Evolutionary conservation across 2,888 invertebrate genomes (phyloP).

Genomic region (Pyrochroa serraticornis): DNA sequence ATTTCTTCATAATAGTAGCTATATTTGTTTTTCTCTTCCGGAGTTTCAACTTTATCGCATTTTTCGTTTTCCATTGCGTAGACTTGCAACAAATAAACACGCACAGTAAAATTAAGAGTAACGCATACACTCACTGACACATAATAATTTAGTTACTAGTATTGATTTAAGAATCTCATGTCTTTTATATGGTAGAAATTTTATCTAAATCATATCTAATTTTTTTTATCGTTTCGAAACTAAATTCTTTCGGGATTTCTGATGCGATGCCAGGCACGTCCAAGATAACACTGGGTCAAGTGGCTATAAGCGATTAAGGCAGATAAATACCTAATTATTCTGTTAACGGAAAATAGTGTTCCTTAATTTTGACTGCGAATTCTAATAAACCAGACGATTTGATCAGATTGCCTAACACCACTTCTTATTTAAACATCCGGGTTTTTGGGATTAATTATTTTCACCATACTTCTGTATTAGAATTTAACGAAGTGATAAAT

Average conservation of each 20-base stretch:
- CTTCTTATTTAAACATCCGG: no score
- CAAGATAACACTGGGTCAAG: constrained; percentile 17
- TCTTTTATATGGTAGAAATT: neutral
- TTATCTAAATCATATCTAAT: neutral
- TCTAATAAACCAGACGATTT: neutral
- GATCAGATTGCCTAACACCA: no score
- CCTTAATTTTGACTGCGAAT: neutral
- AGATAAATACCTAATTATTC: neutral
- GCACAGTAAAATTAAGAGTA: neutral
- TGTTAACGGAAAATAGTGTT: neutral
- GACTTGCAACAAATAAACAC: neutral
- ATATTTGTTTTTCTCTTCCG: neutral
- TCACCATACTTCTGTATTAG: no score
- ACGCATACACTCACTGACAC: neutral
- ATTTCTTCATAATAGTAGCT: constrained; percentile 40
- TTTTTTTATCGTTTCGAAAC: neutral
- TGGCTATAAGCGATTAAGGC: neutral
- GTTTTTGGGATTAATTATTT: no score
- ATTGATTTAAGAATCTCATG: neutral
- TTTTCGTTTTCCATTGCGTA: neutral
- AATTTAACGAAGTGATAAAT: no score
- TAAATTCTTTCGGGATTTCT: constrained; percentile 10
- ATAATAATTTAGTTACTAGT: neutral
- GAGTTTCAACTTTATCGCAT: no score
- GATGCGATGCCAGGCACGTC: constrained; percentile 25